Evolutionary conservation across 2,797 vertebrate species (phyloP).

Genomic region (Thamnophis elegans): DNA sequence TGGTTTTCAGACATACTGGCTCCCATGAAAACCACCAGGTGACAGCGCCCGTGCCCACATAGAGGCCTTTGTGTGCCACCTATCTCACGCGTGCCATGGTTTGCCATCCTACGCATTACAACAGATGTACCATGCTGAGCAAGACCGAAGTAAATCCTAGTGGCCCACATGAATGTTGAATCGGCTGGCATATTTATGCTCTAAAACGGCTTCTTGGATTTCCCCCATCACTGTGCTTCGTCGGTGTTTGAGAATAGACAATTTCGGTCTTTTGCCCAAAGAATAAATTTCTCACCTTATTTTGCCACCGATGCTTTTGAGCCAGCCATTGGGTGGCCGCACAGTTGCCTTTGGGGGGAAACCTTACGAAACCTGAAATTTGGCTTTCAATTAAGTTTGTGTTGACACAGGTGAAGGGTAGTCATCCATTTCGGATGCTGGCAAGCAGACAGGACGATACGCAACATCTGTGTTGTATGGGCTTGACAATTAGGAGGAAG

Average conservation of each 20-base stretch:
- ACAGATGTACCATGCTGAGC: neutral
- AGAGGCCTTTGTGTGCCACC: too few relatives aligned
- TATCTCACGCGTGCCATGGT: too few relatives aligned
- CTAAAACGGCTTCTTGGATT: too few relatives aligned
- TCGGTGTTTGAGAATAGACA: neutral
- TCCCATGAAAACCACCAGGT: too few relatives aligned
- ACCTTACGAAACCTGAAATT: neutral
- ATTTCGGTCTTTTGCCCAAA: neutral
- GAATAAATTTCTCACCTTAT: neutral
- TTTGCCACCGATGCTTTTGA: neutral
- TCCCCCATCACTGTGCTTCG: neutral
- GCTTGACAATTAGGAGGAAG: constrained; percentile 65
- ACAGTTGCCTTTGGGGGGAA: neutral
- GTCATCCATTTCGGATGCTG: constrained; percentile 35
- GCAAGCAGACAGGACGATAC: constrained; percentile 34
- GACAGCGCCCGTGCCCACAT: too few relatives aligned
- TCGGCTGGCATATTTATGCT: neutral
- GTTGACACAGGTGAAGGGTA: constrained; percentile 63
- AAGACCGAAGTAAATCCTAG: neutral
- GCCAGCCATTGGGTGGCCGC: neutral
- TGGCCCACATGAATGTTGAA: neutral
- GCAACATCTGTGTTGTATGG: constrained; percentile 68
- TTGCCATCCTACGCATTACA: neutral
- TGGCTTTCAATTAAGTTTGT: constrained; percentile 13
- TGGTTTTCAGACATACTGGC: too few relatives aligned